phyloP scores from a whole-genome alignment of 2,888 invertebrate genomes.

The Tachina fera region DNA sequence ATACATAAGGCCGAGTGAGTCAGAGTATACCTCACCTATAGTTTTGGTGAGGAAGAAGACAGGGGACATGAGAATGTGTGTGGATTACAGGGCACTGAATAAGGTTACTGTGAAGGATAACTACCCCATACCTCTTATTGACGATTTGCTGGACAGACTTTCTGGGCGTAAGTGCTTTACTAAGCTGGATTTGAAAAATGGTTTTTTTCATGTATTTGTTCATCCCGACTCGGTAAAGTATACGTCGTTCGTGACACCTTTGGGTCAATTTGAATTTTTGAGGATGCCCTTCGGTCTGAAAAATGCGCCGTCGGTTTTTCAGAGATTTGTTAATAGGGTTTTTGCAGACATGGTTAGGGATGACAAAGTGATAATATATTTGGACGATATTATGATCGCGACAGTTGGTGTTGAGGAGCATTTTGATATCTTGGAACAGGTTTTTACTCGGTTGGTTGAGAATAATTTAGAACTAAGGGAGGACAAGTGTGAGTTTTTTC shows the following conservation, averaged over 20 bases:
- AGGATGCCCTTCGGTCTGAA: not conserved
- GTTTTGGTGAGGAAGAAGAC: not conserved
- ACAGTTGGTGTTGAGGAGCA: too few species aligned
- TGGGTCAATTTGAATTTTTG: not conserved
- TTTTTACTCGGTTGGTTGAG: too few species aligned
- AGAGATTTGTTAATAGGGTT: not conserved
- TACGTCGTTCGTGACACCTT: not conserved
- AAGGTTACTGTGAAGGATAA: not conserved
- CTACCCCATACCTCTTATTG: too few species aligned
- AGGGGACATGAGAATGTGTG: not conserved
- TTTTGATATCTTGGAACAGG: too few species aligned
- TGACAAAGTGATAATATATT: not conserved
- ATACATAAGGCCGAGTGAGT: not conserved
- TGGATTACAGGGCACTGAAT: not conserved
- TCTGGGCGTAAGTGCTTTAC: not conserved
- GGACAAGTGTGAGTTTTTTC: conserved; percentile 5
- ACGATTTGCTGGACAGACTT: not conserved
- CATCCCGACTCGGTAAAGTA: not conserved
- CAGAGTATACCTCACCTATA: not conserved
- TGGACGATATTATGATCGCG: not conserved
- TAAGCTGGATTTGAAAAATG: not conserved
- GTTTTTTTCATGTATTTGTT: not conserved
- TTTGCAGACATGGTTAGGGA: not conserved
- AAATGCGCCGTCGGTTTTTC: not conserved
- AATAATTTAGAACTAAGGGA: too few species aligned